Percentiles rank a stretch among this genome's conserved stretches.
Evolutionary conservation across 92 coral and sea anemone species (phyloP).

Genomic region (Porites divaricata): DNA sequence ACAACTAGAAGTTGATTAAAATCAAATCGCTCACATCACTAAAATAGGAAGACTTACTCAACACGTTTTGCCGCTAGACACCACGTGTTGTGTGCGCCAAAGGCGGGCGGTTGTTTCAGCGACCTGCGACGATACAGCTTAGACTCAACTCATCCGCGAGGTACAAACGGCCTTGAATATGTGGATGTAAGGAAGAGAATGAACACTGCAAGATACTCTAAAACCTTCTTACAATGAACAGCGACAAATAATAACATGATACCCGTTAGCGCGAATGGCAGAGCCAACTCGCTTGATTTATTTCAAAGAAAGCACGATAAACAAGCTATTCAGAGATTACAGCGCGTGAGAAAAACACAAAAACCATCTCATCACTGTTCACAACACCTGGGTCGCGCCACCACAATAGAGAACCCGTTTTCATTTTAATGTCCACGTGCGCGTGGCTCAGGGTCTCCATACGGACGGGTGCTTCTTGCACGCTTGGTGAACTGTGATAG

Average conservation of each 20-base stretch:
- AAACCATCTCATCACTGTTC: slow-evolving; percentile 24
- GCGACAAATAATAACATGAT: slow-evolving; percentile 32
- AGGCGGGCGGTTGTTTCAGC: slow-evolving; percentile 23
- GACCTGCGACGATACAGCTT: slow-evolving; percentile 25
- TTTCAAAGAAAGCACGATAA: slow-evolving; percentile 57
- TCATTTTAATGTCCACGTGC: slow-evolving; percentile 37
- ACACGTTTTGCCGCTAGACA: slow-evolving; percentile 39
- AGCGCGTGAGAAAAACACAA: slow-evolving; percentile 36
- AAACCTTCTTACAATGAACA: background rate
- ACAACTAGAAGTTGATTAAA: slow-evolving; percentile 10
- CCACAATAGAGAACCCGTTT: slow-evolving; percentile 42
- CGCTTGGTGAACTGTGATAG: background rate
- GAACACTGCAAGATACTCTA: background rate
- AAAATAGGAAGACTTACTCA: slow-evolving; percentile 18
- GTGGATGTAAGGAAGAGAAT: background rate
- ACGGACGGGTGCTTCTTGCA: slow-evolving; percentile 28
- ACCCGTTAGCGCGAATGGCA: slow-evolving; percentile 43
- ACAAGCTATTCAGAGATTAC: slow-evolving; percentile 57
- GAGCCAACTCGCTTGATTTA: slow-evolving; percentile 50
- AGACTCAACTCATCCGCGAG: background rate
- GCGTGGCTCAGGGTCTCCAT: slow-evolving; percentile 1
- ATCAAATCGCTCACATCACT: slow-evolving; percentile 35
- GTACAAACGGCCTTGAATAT: background rate
- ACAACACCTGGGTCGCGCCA: slow-evolving; percentile 29
- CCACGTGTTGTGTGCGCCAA: slow-evolving; percentile 35